Percentiles rank a stretch among this genome's conserved stretches.
Evolutionary conservation across 1,140 invertebrate genomes (phyloP).

Genomic region (Neomicropteryx cornuta): DNA sequence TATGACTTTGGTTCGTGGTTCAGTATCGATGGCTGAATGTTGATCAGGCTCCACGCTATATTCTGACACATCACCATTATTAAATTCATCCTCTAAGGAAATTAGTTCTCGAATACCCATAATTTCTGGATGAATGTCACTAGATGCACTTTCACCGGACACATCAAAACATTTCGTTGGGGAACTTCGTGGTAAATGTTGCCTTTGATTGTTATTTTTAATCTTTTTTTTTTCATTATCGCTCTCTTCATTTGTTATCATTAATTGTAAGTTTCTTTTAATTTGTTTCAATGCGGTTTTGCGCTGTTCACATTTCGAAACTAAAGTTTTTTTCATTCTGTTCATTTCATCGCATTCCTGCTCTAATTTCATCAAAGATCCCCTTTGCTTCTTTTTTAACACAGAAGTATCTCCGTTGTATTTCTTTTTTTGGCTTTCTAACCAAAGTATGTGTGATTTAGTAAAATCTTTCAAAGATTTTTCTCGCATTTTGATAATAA

Average conservation of each 20-base stretch:
- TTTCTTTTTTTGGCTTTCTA: constrained; percentile 33
- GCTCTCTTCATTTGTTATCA: constrained; percentile 19
- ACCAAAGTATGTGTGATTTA: constrained; percentile 32
- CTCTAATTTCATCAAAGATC: constrained; percentile 31
- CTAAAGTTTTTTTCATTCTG: constrained; percentile 30
- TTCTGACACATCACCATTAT: too few species aligned
- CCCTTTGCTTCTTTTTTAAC: constrained; percentile 33
- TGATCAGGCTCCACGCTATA: too few species aligned
- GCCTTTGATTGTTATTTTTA: too few species aligned
- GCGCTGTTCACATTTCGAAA: constrained; percentile 28
- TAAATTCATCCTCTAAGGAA: too few species aligned
- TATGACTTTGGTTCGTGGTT: too few species aligned
- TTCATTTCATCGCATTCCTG: constrained; percentile 37
- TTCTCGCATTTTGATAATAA: constrained; percentile 34
- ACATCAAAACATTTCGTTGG: too few species aligned
- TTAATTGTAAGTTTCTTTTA: constrained; percentile 32
- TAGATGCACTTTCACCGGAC: too few species aligned
- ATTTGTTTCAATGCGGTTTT: constrained; percentile 32
- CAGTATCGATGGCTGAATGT: too few species aligned
- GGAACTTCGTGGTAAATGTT: too few species aligned
- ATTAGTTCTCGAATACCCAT: too few species aligned
- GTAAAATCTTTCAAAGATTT: constrained; percentile 35
- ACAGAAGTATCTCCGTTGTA: constrained; percentile 32
- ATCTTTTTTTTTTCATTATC: too few species aligned
- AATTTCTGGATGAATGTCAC: too few species aligned